phyloP scores from a whole-genome alignment of 2,797 vertebrate species.

The Fundulus diaphanus region DNA sequence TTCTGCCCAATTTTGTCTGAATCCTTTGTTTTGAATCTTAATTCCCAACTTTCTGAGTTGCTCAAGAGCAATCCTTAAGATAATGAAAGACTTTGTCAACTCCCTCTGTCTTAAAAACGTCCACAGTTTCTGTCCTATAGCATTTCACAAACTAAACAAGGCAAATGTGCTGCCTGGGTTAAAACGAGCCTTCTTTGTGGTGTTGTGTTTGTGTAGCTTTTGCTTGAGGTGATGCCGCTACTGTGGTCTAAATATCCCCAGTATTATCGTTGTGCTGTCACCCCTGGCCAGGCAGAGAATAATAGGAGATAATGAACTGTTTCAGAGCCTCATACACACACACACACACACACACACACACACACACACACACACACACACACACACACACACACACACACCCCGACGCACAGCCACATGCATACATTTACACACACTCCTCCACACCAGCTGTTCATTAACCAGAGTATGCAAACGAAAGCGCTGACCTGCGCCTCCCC shows the following conservation, averaged over 20 bases:
- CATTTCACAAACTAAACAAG: constrained; percentile 11
- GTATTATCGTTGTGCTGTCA: constrained; percentile 80
- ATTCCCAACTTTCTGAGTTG: background rate
- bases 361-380: constrained; percentile 12
- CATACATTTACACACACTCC: constrained; percentile 24
- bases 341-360: constrained; percentile 18
- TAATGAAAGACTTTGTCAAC: background rate
- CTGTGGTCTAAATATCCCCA: constrained; percentile 64
- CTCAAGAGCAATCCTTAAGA: background rate
- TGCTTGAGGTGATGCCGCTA: constrained; percentile 65
- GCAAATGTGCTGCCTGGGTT: constrained; percentile 10
- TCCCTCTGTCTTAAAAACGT: constrained; percentile 6
- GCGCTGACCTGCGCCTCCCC: constrained; percentile 59
- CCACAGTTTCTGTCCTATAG: background rate
- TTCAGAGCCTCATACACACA: constrained; percentile 62
- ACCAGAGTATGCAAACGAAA: constrained; percentile 87
- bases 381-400: constrained; percentile 16
- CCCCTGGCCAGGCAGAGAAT: constrained; percentile 86
- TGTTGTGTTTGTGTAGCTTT: constrained; percentile 37
- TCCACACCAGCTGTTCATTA: constrained; percentile 89
- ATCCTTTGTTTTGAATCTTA: too few species aligned
- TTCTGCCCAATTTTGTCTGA: background rate
- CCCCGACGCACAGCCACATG: constrained; percentile 31
- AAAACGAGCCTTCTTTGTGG: constrained; percentile 9
- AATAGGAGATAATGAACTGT: constrained; percentile 90